phyloP scores from a whole-genome alignment of 2,797 vertebrate species.

The Ptychadena robeensis region DNA sequence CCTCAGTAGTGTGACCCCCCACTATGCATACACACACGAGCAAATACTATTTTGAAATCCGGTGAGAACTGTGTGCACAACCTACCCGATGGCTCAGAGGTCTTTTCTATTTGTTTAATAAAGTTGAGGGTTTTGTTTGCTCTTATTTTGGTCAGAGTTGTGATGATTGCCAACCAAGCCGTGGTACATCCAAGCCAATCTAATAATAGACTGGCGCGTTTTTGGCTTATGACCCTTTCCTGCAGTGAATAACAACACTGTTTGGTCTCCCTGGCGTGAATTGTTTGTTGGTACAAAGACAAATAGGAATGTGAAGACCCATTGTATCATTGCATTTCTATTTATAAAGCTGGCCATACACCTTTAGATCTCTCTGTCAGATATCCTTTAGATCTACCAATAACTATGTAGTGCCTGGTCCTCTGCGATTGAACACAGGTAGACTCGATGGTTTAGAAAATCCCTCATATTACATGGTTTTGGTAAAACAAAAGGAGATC shows the following conservation, averaged over 20 bases:
- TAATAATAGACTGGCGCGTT: slow-evolving; percentile 6
- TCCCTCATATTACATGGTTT: too few relatives aligned
- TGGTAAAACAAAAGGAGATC: too few relatives aligned
- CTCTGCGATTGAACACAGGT: too few relatives aligned
- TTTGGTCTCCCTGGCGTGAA: not conserved
- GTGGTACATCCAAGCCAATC: not conserved
- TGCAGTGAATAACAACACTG: not conserved
- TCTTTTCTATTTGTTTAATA: slow-evolving; percentile 27
- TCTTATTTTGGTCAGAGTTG: slow-evolving; percentile 27
- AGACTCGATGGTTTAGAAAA: too few relatives aligned
- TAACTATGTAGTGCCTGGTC: too few relatives aligned
- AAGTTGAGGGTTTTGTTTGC: slow-evolving; percentile 22
- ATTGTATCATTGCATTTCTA: too few relatives aligned
- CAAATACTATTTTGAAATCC: slow-evolving; percentile 29
- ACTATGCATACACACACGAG: not conserved
- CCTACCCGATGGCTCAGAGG: not conserved
- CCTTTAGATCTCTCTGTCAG: too few relatives aligned
- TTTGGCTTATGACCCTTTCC: not conserved
- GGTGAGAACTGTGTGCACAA: not conserved
- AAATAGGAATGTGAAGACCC: too few relatives aligned
- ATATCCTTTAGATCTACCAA: too few relatives aligned
- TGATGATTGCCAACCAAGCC: slow-evolving; percentile 18
- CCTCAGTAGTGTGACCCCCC: not conserved
- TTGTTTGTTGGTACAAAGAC: not conserved
- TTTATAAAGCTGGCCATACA: too few relatives aligned